Percentiles rank a stretch among this genome's conserved stretches.
These are phyloP conservation scores for Phrynocephalus vlangalii DNA, from an alignment of 2,797 vertebrate genomes.

Conservation along the genomic window DNA sequence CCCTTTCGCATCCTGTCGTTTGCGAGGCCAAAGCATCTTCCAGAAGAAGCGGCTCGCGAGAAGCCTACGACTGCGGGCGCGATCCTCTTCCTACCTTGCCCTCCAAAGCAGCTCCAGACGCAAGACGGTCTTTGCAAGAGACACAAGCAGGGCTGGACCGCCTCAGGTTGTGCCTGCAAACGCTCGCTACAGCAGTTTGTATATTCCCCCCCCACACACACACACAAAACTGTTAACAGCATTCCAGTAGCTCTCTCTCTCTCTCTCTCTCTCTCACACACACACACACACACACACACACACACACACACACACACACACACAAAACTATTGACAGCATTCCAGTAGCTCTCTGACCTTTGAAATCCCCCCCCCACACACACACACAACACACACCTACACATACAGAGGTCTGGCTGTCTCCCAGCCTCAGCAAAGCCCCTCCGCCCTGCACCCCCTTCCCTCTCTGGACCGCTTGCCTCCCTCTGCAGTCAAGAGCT, in stretches of 20 bases:
- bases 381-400: too few species aligned
- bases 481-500: constrained; percentile 70
- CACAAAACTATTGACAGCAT: constrained; percentile 42
- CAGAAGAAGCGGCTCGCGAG: constrained; percentile 52
- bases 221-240: constrained; percentile 42
- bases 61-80: constrained; percentile 35
- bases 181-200: constrained; percentile 52
- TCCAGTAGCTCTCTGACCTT: constrained; percentile 71
- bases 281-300: not conserved
- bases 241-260: too few species aligned
- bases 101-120: constrained; percentile 29
- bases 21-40: not conserved
- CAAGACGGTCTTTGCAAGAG: constrained; percentile 49
- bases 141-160: constrained; percentile 49
- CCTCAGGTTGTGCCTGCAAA: constrained; percentile 56
- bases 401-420: too few species aligned
- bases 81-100: constrained; percentile 59
- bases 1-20: too few species aligned
- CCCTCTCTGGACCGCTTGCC: too few species aligned
- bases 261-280: too few species aligned
- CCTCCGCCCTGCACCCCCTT: too few species aligned
- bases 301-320: not conserved
- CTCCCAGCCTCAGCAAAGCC: too few species aligned
- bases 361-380: constrained; percentile 62
- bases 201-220: constrained; percentile 17